Conservation (phyloP, 2,888 invertebrate genomes). For the Cheilosia pagana region DNA sequence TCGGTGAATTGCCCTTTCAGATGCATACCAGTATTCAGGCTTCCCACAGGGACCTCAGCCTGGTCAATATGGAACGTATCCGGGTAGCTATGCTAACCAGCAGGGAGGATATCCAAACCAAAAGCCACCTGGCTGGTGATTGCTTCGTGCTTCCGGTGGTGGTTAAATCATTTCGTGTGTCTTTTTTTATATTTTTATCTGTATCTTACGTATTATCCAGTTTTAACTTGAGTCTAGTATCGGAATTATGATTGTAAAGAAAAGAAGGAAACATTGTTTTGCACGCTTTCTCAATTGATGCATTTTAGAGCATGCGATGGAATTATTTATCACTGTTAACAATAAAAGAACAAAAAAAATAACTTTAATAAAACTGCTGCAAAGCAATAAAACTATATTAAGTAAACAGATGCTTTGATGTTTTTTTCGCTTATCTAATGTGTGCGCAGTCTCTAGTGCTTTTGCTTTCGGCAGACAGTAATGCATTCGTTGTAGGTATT, state of each 20-base stretch:
- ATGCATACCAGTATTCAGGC: conserved; percentile 85
- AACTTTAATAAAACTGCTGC: conserved; percentile 60
- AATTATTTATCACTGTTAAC: conserved; percentile 70
- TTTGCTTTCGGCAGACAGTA: too few relatives aligned
- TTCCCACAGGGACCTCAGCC: conserved; percentile 84
- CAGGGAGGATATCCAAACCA: conserved; percentile 83
- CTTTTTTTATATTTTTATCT: conserved; percentile 42
- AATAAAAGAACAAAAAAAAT: conserved; percentile 19
- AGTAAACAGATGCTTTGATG: neutral
- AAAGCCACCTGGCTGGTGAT: conserved; percentile 83
- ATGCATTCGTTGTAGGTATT: too few relatives aligned
- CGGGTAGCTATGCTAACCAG: conserved; percentile 82
- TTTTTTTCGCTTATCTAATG: neutral
- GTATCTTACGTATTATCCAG: conserved; percentile 50
- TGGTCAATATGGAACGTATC: conserved; percentile 83
- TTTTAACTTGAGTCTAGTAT: conserved; percentile 57
- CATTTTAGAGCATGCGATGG: conserved; percentile 38
- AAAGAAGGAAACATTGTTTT: conserved; percentile 29
- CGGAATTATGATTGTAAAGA: conserved; percentile 50
- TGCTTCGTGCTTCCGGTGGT: conserved; percentile 24
- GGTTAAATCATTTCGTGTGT: conserved; percentile 34
- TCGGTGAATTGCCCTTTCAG: conserved; percentile 78
- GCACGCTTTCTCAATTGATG: conserved; percentile 55
- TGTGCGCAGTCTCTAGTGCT: too few relatives aligned
- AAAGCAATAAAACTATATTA: conserved; percentile 66